Conservation (phyloP, 1,140 invertebrate genomes). For the Penaeus vannamei region DNA sequence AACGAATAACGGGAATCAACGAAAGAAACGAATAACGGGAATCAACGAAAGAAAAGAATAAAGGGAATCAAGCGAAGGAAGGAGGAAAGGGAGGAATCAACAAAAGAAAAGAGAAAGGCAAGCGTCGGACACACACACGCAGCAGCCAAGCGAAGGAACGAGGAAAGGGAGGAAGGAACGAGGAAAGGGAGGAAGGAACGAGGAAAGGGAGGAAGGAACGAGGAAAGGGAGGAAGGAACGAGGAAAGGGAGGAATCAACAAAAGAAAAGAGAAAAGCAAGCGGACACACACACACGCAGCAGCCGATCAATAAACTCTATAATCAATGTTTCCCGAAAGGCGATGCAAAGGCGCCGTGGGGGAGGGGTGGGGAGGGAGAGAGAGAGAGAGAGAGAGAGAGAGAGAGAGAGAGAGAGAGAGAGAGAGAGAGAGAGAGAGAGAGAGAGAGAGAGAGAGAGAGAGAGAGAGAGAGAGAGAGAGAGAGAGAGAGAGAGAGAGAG, state of each 20-base stretch:
- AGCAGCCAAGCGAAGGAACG: not conserved
- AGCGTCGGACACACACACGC: too few relatives aligned
- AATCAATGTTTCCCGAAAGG: too few relatives aligned
- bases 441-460: not conserved
- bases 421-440: not conserved
- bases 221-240: constrained; percentile 23
- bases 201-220: not conserved
- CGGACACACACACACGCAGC: too few relatives aligned
- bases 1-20: too few relatives aligned
- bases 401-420: too few relatives aligned
- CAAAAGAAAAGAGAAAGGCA: not conserved
- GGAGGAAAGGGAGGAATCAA: not conserved
- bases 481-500: not conserved
- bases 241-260: not conserved
- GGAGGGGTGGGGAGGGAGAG: not conserved
- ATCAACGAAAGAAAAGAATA: not conserved
- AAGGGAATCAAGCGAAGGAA: not conserved
- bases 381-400: not conserved
- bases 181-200: not conserved
- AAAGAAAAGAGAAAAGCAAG: too few relatives aligned
- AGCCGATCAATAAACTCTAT: too few relatives aligned
- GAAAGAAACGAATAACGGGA: too few relatives aligned
- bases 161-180: not conserved
- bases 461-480: not conserved
- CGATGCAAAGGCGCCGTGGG: not conserved